Evolutionary conservation across 35 echinoderm and acorn worm genomes (phyloP).

Genomic region (Heliocidaris tuberculata): DNA sequence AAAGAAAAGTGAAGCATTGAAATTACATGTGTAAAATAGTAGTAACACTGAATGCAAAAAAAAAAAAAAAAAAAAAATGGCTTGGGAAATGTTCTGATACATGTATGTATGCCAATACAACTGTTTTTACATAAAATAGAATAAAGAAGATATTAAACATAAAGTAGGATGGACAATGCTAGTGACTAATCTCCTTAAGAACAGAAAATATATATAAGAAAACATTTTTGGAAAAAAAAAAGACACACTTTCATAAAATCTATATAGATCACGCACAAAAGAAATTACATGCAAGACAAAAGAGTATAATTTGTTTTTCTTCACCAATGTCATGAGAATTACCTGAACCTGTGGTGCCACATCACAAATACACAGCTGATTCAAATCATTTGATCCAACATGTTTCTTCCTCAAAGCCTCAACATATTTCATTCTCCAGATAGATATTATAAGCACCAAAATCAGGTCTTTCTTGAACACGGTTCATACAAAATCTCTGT

Average conservation of each 20-base stretch:
- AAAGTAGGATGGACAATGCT: neutral
- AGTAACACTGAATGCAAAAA: neutral
- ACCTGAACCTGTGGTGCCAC: neutral
- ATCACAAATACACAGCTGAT: neutral
- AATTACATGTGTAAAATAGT: neutral
- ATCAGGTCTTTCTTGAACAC: neutral
- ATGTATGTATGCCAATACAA: neutral
- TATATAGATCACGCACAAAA: neutral
- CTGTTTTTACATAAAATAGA: neutral
- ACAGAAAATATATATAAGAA: neutral
- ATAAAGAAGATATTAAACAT: neutral
- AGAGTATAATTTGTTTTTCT: neutral
- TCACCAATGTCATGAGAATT: neutral
- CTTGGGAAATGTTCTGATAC: too few relatives aligned
- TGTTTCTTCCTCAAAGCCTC: neutral
- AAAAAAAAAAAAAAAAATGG: slow-evolving; percentile 25
- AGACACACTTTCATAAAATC: neutral
- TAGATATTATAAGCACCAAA: neutral
- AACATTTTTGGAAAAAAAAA: too few relatives aligned
- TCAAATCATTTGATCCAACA: neutral
- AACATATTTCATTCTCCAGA: neutral
- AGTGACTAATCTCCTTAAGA: neutral
- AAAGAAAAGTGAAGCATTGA: neutral
- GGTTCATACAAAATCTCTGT: neutral
- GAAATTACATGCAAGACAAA: neutral